Evolutionary conservation across 2,113 vertebrate species (phyloP).

Genomic region (Nansenia antarctica): DNA sequence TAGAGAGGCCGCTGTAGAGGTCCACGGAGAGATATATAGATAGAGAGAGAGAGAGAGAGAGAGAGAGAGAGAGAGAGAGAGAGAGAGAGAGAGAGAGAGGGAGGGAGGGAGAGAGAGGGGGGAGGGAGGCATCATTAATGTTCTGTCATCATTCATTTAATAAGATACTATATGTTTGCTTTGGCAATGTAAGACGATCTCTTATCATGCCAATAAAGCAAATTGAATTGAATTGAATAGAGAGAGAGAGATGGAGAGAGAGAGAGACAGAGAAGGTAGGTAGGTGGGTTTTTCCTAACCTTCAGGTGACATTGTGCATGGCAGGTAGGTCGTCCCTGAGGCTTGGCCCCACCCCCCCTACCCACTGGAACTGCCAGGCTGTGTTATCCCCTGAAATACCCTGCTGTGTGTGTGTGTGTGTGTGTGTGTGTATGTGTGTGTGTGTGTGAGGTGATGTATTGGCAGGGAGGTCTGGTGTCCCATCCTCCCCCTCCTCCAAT

Average conservation of each 20-base stretch:
- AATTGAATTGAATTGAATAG: too few relatives aligned
- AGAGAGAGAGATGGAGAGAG: neutral
- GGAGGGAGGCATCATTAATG: too few relatives aligned
- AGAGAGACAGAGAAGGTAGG: slow-evolving; percentile 17
- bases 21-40: slow-evolving; percentile 13
- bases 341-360: slow-evolving; percentile 44
- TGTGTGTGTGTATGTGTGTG: neutral
- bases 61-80: slow-evolving; percentile 14
- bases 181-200: neutral
- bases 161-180: too few relatives aligned
- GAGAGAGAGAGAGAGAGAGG: neutral
- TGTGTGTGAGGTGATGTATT: slow-evolving; percentile 6
- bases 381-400: slow-evolving; percentile 37
- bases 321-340: slow-evolving; percentile 39
- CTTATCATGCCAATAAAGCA: neutral
- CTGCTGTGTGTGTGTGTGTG: neutral
- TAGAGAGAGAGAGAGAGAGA: neutral
- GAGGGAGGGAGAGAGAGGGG: too few relatives aligned
- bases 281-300: slow-evolving; percentile 38
- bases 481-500: neutral
- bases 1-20: slow-evolving; percentile 6
- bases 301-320: slow-evolving; percentile 52
- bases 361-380: neutral
- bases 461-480: slow-evolving; percentile 20
- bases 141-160: too few relatives aligned